Evolutionary conservation across 2,888 invertebrate species (phyloP), one percentile per base, ranked within the genome.

Genomic region (Caenorhabditis panamensis): DNA sequence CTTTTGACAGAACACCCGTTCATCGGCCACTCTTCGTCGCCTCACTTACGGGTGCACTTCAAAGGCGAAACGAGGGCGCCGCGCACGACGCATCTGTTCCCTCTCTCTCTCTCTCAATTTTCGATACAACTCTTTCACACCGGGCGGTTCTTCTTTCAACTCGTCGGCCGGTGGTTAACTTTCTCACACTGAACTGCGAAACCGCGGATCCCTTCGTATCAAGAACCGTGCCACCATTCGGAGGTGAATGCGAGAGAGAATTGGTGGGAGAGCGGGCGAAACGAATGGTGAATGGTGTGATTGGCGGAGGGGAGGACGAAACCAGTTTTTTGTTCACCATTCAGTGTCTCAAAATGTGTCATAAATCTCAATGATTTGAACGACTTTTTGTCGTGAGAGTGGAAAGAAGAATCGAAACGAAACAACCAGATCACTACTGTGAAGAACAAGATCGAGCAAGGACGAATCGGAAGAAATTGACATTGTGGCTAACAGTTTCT

Each of bases 291-390:
- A 64, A 73, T 72, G 72, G 72, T 72, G 72, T 64, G 63, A 64
- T 56, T 41, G 72, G 63, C 31, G 72, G 2, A 63, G 18, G n/a
- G n/a, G n/a, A n/a, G n/a, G n/a, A n/a, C n/a, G n/a, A 59, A 73
- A 73, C 73, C 66, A 66, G 73, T 73, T 73, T 64, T 69, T 73
- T 53, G 24, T 26, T 36, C 56, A 36, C 53, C 63, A 63, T 56
- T 49, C 26, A 73, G 73, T 73, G 73, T 71, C 71, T 47, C 71
- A 71, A 63, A 73, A 73, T 66, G 73, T 73, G 73, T 73, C 73
- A 73, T 73, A 73, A 73, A 73, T 73, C 73, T 58, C 73, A 66
- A 73, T 73, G 73, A 73, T 73, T 73, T 73, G 64, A 73, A 73
- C 73, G 66, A 73, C 73, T 73, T 56, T 54, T 73, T 73, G 58